Evolutionary conservation across 2,113 vertebrate species (phyloP), one percentile per base, ranked within the genome.

Genomic region (Tragelaphus scriptus): DNA sequence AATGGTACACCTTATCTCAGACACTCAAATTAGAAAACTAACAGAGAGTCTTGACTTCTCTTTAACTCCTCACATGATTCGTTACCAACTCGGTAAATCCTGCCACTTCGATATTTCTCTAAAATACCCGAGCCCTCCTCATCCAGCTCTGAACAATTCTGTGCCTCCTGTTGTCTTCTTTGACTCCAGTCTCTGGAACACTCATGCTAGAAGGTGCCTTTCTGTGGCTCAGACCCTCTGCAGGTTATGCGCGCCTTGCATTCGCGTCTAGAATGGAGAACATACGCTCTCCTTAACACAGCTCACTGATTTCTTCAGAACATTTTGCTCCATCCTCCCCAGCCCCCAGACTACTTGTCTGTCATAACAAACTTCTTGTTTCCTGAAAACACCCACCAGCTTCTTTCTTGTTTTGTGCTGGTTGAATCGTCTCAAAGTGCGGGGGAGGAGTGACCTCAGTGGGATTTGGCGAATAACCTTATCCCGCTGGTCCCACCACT

Each of bases 11-110:
- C 21, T 93, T 96, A 32, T 82, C n/a, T 63, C 6, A 90, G 58
- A 94, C 17, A 61, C 44, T 82, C 65, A 51, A 40, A 90, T 88
- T 77, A 63, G 44, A 96, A 81, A 90, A 63, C 49, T 40, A 36
- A 8, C 28, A 84, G 61, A 61, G 84, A 61, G 49, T 44, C 8
- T 87, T 36, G 56, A 53, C n/a, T 92, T 59, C 44, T 77, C 28
- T 90, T 87, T 94, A 17, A 15, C n/a, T 81, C 13, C 17, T 89
- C 25, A 32, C 8, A 6, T 68, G 75, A 32, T 19, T 84, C 55
- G 26, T 93, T 26, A 25, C 44, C 14, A 19, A 3, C 28, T 82
- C 32, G 65, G n/a, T 82, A 56, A 94, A 86, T 61, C 25, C 81
- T 55, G 14, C 49, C 15, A 11, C 51, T 40, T 77, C 2, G 2